Evolutionary conservation across 2,797 vertebrate species (phyloP), one percentile per base, ranked within the genome.

Genomic region (Poecile montanus): DNA sequence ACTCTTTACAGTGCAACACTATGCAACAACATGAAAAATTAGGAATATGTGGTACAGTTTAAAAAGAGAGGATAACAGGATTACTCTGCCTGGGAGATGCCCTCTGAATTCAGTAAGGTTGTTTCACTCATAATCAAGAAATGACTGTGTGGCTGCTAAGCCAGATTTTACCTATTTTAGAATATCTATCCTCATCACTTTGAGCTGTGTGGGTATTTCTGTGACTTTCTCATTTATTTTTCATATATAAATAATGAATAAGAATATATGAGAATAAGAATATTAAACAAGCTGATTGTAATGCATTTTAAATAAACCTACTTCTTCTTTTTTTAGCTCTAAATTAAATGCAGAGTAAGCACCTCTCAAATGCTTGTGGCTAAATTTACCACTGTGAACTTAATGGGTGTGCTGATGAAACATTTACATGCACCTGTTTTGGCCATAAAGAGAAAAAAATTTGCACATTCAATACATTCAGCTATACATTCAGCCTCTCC

Each of bases 281-380:
- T 81, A 90, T 84, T 91, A 93, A 95, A 93, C 73, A 91, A 90
- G 80, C 45, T 68, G 71, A 76, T 82, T 76, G 85, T 36, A 94
- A 96, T 94, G 79, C 75, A 95, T 95, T 93, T 95, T 84, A 95
- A 94, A 91, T 78, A 85, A 88, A 87, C 36, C 65, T 40, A 40
- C 81, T 88, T 25, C 66, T 77, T 82, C 72, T 76, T 94, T 88
- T 93, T 95, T 92, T 88, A 82, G 87, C 40, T 72, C 58, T 58
- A 91, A 93, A 95, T 96, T 51, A 95, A 88, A 95, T 75, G 90
- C 91, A 91, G 90, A 90, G 83, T 81, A 93, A 94, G 91, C 93
- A 90, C 61, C 60, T 92, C 85, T 80, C 11, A 13, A 94, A 82
- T 50, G 80, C 74, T 87, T 67, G 63, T 81, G 83, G 94, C 85